A percentile compares a stretch with the other conserved stretches of the same genome.
phyloP scores from a whole-genome alignment of 1,140 invertebrate genomes.

The Acromyrmex charruanus region DNA sequence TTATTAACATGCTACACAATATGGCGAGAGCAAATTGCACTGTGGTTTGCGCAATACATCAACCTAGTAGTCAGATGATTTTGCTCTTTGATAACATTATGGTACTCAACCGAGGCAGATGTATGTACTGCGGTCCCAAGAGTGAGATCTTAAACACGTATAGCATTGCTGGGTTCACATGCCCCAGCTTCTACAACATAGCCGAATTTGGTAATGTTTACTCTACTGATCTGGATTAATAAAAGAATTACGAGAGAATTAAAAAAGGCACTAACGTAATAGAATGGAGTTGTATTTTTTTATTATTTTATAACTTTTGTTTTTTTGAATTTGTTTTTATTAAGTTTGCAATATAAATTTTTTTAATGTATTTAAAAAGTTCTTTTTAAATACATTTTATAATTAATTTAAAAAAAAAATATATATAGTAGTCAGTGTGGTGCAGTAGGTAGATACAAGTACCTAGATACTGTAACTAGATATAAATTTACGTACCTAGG shows the following conservation, averaged over 20 bases:
- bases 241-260: background rate
- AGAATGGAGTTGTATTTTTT: no score
- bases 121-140: constrained; percentile 88
- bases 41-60: constrained; percentile 95
- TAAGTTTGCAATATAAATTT: no score
- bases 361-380: no score
- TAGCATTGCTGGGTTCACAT: constrained; percentile 86
- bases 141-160: constrained; percentile 86
- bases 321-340: no score
- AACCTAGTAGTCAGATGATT: constrained; percentile 95
- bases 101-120: constrained; percentile 88
- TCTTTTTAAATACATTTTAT: no score
- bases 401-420: no score
- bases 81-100: constrained; percentile 90
- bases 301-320: no score
- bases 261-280: background rate
- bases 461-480: no score
- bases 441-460: no score
- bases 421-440: no score
- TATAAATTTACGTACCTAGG: no score
- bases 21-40: constrained; percentile 92
- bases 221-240: background rate
- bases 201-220: constrained; percentile 89
- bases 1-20: constrained; percentile 89
- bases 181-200: constrained; percentile 90